A percentile compares a stretch with the other conserved stretches of the same genome.
Evolutionary conservation across 1,140 invertebrate species (phyloP).

Genomic region (Battus philenor): DNA sequence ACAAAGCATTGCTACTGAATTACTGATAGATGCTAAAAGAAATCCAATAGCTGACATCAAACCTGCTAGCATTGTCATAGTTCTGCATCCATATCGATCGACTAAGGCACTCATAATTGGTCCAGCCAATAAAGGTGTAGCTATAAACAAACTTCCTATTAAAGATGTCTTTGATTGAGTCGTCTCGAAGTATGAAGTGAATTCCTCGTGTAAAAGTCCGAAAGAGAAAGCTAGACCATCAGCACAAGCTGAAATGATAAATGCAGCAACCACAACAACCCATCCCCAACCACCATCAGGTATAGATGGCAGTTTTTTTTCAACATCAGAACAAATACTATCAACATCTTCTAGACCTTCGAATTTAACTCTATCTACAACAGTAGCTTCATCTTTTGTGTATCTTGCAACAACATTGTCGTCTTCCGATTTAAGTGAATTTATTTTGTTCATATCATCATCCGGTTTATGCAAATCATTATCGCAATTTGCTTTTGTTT

Average conservation of each 20-base stretch:
- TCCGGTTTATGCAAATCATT: neutral
- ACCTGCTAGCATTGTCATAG: slow-evolving; percentile 87
- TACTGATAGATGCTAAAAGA: slow-evolving; percentile 82
- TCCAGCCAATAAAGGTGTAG: slow-evolving; percentile 89
- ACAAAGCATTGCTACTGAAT: slow-evolving; percentile 85
- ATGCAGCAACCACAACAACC: slow-evolving; percentile 89
- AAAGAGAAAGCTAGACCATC: slow-evolving; percentile 95
- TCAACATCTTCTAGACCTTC: slow-evolving; percentile 45
- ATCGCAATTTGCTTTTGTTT: neutral
- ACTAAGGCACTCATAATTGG: slow-evolving; percentile 91
- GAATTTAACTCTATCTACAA: slow-evolving; percentile 55
- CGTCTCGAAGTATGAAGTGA: slow-evolving; percentile 86
- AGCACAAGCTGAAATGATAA: slow-evolving; percentile 90
- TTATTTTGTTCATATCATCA: slow-evolving; percentile 18
- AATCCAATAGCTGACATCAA: slow-evolving; percentile 86
- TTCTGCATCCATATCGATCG: slow-evolving; percentile 89
- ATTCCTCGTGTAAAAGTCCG: slow-evolving; percentile 89
- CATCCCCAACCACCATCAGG: slow-evolving; percentile 80
- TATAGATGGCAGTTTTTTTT: slow-evolving; percentile 44
- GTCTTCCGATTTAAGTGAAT: slow-evolving; percentile 20
- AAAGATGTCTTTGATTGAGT: slow-evolving; percentile 88
- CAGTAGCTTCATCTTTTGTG: slow-evolving; percentile 32
- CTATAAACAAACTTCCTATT: slow-evolving; percentile 91
- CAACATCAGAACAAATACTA: slow-evolving; percentile 48
- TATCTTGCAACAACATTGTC: slow-evolving; percentile 35